Base-by-base conservation (phyloP, 2,888 invertebrate species). In the Sialis fuliginosa region DNA sequence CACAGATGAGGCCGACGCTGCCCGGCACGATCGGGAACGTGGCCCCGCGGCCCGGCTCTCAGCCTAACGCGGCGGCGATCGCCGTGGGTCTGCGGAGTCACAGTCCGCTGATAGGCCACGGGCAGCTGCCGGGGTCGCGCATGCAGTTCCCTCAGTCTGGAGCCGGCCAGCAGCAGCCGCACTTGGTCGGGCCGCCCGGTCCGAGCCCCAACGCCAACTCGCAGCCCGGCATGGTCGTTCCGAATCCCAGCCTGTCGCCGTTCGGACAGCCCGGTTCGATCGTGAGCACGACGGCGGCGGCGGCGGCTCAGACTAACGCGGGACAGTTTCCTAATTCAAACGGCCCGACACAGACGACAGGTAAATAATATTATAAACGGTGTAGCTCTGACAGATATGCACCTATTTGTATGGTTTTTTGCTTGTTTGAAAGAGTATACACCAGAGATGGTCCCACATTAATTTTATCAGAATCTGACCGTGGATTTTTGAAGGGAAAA, bases 111-210 rank as follows among this genome's bases (percentile, higher is more conserved):
- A 62, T 65, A 33, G 57, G 51, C 39, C 59, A 58, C 49, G 61
- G 57, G 49, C 54, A 64, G 52, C 64, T 64, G n/a, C 61, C 62
- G 46, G 56, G 61, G 44, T 55, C 61, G 30, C 59, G 61, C 9
- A 60, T 54, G 52, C 68, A 69, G 60, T 73, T 69, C 64, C 68
- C 63, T 55, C 63, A 63, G 57, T 71, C 6, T 31, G n/a, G n/a
- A 22, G 4, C 31, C 43, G 9, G 13, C 39, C 13, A 35, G 10
- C 50, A 70, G 57, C 75, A 75, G 54, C 69, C 71, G 44, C 76
- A 75, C 56, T 71, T 81, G 39, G 84, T 84, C 7, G 81, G 82
- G 2, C 76, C 81, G 37, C 80, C 85, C 0, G 85, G 83, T 6
- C 86, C 84, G 5, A 84, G 83, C 63, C 85, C 86, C 6, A 83